phyloP scores from a whole-genome alignment of 2,113 vertebrate genomes.

The Mastomys natalensis region DNA sequence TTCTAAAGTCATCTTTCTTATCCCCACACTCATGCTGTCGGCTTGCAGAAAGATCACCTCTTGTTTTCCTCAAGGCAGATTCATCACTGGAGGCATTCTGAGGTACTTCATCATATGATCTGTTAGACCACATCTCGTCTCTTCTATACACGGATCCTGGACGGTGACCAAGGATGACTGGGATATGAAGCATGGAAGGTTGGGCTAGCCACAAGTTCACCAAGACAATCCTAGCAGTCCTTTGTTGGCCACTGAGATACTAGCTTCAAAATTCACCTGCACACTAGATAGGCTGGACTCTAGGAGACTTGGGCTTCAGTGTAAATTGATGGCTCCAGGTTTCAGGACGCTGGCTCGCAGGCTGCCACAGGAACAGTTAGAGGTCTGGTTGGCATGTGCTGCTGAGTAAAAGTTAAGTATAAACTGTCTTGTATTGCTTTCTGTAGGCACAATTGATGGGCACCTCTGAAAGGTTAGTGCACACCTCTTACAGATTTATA shows the following conservation, averaged over 20 bases:
- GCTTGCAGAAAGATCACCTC: conserved; percentile 84
- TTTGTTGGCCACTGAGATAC: background rate
- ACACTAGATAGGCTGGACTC: background rate
- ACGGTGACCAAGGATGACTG: background rate
- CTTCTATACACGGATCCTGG: conserved; percentile 89
- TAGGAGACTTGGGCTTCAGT: background rate
- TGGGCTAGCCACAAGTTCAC: background rate
- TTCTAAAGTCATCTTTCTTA: conserved; percentile 87
- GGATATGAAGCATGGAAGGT: background rate
- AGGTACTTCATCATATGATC: background rate
- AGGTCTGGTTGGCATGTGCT: background rate
- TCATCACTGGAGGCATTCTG: conserved; percentile 71
- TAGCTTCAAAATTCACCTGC: background rate
- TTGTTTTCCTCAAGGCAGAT: conserved; percentile 86
- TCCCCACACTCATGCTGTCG: conserved; percentile 89
- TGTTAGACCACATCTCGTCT: conserved; percentile 89
- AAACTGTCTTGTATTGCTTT: conserved; percentile 57
- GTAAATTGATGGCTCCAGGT: background rate
- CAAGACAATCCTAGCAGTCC: background rate
- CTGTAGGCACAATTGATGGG: background rate
- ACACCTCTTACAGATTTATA: background rate
- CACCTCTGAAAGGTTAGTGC: background rate
- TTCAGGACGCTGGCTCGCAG: background rate
- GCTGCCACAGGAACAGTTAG: background rate
- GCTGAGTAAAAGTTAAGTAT: conserved; percentile 35